A percentile compares a stretch with the other conserved stretches of the same genome.
Conservation (phyloP, 2,888 invertebrate genomes). For the Hemaris fuciformis region DNA sequence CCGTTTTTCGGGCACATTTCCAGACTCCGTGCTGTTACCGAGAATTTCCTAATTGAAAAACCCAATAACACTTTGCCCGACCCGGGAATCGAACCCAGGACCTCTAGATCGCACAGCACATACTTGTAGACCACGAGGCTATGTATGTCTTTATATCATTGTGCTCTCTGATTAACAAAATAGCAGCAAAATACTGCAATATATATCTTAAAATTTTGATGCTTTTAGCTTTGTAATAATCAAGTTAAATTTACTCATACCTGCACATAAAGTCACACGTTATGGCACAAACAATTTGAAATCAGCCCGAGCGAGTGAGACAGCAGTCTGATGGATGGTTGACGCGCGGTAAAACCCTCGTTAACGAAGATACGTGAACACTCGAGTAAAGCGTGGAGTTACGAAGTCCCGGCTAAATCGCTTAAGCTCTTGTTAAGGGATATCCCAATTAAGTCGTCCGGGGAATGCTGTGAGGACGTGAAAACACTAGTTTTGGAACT, state of each 20-base stretch:
- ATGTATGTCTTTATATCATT: no score
- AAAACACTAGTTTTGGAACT: slow-evolving; percentile 18
- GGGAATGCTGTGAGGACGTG: slow-evolving; percentile 20
- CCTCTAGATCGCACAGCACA: no score
- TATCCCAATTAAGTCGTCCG: slow-evolving; percentile 32
- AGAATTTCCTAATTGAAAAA: no score
- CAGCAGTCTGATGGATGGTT: slow-evolving; percentile 31
- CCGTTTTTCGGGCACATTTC: no score
- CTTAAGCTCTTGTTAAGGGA: slow-evolving; percentile 32
- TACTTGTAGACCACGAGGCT: no score
- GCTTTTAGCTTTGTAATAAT: background rate
- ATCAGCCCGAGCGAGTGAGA: slow-evolving; percentile 21
- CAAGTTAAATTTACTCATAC: background rate
- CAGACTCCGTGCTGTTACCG: no score
- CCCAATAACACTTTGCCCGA: no score
- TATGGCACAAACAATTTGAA: slow-evolving; percentile 4
- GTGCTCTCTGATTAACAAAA: no score
- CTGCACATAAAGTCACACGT: background rate
- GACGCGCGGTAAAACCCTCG: slow-evolving; percentile 37
- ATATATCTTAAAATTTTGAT: no score
- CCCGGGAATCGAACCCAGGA: no score
- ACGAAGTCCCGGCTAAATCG: slow-evolving; percentile 37
- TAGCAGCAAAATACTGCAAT: no score
- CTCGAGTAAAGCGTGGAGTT: slow-evolving; percentile 35
- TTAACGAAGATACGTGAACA: slow-evolving; percentile 38